Evolutionary conservation across 35 echinoderm and acorn worm genomes (phyloP).

Genomic region (Strongylocentrotus purpuratus): DNA sequence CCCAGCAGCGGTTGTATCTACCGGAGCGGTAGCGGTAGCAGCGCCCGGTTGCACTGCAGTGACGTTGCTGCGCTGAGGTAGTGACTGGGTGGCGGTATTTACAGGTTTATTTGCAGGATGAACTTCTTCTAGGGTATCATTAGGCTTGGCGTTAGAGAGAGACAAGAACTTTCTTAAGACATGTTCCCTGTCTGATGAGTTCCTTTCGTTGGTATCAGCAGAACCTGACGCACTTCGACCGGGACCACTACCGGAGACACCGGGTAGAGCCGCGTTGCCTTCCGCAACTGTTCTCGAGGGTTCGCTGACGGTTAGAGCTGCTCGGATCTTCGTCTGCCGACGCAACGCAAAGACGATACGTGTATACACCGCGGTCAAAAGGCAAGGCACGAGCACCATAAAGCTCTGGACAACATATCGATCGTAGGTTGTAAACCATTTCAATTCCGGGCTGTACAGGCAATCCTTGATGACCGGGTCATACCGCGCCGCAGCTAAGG

Average conservation of each 20-base stretch:
- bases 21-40: background rate
- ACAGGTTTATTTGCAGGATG: background rate
- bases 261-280: background rate
- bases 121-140: background rate
- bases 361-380: background rate
- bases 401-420: background rate
- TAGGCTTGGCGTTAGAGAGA: background rate
- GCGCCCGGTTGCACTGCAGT: background rate
- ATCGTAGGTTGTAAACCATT: background rate
- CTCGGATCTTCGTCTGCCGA: background rate
- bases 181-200: background rate
- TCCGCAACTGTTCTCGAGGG: background rate
- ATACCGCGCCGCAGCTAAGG: background rate
- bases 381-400: background rate
- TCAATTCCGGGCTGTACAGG: background rate
- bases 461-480: background rate
- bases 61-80: background rate
- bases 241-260: no score
- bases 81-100: background rate
- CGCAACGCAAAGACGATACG: conserved; percentile 9
- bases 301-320: background rate
- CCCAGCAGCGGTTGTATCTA: background rate
- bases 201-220: background rate
- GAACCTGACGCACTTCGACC: background rate
- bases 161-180: background rate